phyloP scores from a whole-genome alignment of 2,888 invertebrate genomes.

The Trissolcus brochymenae region DNA sequence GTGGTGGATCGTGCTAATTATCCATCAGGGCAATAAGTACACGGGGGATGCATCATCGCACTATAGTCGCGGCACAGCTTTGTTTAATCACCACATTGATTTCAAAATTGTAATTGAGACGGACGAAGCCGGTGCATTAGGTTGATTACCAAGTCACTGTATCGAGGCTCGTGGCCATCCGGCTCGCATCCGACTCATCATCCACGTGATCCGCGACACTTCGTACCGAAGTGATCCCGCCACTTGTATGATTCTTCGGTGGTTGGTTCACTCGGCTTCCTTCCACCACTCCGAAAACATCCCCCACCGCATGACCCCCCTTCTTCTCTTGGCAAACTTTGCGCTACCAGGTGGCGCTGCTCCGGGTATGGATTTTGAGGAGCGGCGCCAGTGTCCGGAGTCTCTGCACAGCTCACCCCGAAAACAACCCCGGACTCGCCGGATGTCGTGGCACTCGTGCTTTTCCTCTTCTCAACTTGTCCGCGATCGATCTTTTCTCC shows the following conservation, averaged over 20 bases:
- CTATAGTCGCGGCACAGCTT: no score
- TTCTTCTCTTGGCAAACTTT: background rate
- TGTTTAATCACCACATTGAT: no score
- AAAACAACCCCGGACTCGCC: conserved; percentile 21
- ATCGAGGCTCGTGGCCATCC: background rate
- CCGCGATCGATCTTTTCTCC: conserved; percentile 31
- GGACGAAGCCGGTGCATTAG: no score
- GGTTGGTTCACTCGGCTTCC: conserved; percentile 46
- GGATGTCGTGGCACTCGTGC: conserved; percentile 28
- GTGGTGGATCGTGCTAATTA: no score
- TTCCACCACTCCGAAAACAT: conserved; percentile 29
- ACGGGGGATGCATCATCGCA: no score
- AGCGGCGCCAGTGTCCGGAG: conserved; percentile 27
- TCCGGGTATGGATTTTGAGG: conserved; percentile 41
- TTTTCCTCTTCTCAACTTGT: conserved; percentile 9
- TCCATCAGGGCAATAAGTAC: no score
- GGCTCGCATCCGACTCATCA: background rate
- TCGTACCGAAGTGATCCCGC: conserved; percentile 48
- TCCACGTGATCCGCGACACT: conserved; percentile 48
- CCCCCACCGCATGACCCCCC: conserved; percentile 18
- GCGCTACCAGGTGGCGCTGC: conserved; percentile 23
- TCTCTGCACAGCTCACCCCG: background rate
- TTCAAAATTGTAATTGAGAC: no score
- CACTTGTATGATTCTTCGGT: conserved; percentile 58
- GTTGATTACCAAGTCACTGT: no score